phyloP scores from a whole-genome alignment of 2,888 invertebrate genomes.

The Latrodectus hesperus region DNA sequence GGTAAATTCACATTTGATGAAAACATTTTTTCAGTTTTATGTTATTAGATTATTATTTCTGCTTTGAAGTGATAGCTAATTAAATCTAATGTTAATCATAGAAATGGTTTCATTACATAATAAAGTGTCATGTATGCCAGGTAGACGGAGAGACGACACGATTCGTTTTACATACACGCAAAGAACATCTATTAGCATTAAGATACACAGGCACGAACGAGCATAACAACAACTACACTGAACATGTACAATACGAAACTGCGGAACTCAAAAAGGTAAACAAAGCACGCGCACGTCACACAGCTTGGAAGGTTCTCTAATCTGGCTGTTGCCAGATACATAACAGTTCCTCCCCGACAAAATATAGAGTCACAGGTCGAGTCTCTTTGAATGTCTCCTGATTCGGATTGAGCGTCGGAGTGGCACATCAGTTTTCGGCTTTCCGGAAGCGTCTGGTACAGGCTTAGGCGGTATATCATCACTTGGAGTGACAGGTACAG shows the following conservation, averaged over 20 bases:
- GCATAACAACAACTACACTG: slow-evolving; percentile 8
- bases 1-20: too few species aligned
- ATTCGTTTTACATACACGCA: slow-evolving; percentile 53
- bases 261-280: too few species aligned
- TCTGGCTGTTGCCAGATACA: slow-evolving; percentile 46
- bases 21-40: too few species aligned
- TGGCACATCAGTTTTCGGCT: too few species aligned
- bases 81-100: too few species aligned
- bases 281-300: slow-evolving; percentile 28
- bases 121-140: slow-evolving; percentile 51
- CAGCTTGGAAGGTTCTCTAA: slow-evolving; percentile 39
- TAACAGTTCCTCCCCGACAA: slow-evolving; percentile 43
- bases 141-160: slow-evolving; percentile 48
- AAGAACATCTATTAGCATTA: slow-evolving; percentile 49
- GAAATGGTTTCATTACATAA: too few species aligned
- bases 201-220: slow-evolving; percentile 45
- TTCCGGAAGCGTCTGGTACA: too few species aligned
- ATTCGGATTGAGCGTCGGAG: slow-evolving; percentile 33
- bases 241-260: too few species aligned
- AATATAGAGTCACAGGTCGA: slow-evolving; percentile 35
- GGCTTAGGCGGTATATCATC: too few species aligned
- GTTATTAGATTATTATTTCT: too few species aligned
- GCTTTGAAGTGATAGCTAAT: too few species aligned
- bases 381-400: slow-evolving; percentile 36
- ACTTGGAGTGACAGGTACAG: too few species aligned